Conservation (phyloP, 2,113 vertebrate genomes). For the Elanus axillaris region DNA sequence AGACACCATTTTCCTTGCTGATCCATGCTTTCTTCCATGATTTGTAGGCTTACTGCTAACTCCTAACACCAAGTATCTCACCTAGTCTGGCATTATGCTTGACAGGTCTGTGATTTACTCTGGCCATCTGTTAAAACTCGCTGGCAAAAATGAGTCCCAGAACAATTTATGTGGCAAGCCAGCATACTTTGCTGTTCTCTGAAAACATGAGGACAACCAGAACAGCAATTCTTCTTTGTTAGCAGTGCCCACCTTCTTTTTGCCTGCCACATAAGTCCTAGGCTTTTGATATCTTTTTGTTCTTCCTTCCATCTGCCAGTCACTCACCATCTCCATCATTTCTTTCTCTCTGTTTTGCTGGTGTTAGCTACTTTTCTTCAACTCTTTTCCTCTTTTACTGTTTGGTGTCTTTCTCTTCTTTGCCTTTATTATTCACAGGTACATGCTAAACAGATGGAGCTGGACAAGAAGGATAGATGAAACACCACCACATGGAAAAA, state of each 20-base stretch:
- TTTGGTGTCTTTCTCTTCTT: not conserved
- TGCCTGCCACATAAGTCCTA: not conserved
- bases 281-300: not conserved
- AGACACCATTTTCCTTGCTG: not conserved
- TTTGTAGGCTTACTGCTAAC: slow-evolving; percentile 3
- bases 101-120: slow-evolving; percentile 19
- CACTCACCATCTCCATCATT: not conserved
- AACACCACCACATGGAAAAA: not conserved
- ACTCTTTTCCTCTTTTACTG: not conserved
- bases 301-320: not conserved
- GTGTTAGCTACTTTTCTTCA: not conserved
- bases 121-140: not conserved
- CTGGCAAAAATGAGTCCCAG: not conserved
- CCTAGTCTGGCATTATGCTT: not conserved
- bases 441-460: not conserved
- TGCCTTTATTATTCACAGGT: not conserved
- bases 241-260: not conserved
- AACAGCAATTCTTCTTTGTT: not conserved
- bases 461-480: not conserved
- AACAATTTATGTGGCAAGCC: not conserved
- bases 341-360: not conserved
- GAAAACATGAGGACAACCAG: not conserved
- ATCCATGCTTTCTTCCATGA: not conserved
- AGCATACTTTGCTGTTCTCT: not conserved
- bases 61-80: not conserved